Conservation (phyloP, 1,140 invertebrate genomes). For the Spodoptera frugiperda region DNA sequence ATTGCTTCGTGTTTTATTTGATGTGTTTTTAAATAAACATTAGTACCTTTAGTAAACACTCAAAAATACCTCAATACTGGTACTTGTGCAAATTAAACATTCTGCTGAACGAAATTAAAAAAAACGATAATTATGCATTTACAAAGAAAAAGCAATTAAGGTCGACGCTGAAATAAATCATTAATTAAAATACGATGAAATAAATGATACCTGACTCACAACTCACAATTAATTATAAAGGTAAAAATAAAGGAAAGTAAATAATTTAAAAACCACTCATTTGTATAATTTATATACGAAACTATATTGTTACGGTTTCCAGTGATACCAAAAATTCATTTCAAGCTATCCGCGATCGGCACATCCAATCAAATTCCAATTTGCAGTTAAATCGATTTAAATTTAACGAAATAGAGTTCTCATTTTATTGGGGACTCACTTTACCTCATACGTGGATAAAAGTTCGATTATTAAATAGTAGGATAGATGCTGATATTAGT, state of each 20-base stretch:
- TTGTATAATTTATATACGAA: slow-evolving; percentile 11
- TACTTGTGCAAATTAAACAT: too few species aligned
- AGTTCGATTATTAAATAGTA: neutral
- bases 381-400: slow-evolving; percentile 53
- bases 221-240: slow-evolving; percentile 13
- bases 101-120: too few species aligned
- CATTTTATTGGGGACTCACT: slow-evolving; percentile 7
- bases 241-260: slow-evolving; percentile 13
- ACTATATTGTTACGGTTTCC: slow-evolving; percentile 20
- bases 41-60: too few species aligned
- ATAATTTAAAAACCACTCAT: slow-evolving; percentile 14
- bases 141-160: slow-evolving; percentile 1
- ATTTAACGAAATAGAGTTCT: slow-evolving; percentile 46
- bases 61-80: too few species aligned
- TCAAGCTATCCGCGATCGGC: slow-evolving; percentile 40
- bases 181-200: slow-evolving; percentile 3
- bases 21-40: too few species aligned
- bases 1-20: too few species aligned
- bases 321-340: slow-evolving; percentile 38
- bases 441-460: neutral
- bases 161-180: neutral
- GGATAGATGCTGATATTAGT: neutral
- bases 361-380: slow-evolving; percentile 58
- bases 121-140: too few species aligned
- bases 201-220: neutral